Percentiles rank a stretch among this genome's conserved stretches.
phyloP scores from a whole-genome alignment of 1,140 invertebrate genomes.

The Penaeus vannamei region DNA sequence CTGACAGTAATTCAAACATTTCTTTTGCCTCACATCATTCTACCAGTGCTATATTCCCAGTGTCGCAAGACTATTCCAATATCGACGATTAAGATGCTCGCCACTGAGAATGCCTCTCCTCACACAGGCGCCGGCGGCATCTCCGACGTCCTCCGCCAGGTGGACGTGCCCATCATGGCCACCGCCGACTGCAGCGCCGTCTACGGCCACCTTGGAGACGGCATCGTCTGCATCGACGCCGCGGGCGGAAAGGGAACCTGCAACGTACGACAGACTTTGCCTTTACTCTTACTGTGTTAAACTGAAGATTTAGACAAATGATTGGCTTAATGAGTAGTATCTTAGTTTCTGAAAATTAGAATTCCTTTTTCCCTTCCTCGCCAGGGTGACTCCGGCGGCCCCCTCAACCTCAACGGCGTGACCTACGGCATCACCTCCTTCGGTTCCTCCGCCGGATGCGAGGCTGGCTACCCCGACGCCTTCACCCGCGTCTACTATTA shows the following conservation, averaged over 20 bases:
- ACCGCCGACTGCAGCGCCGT: slow-evolving; percentile 44
- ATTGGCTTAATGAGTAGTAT: background rate
- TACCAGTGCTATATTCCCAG: no score
- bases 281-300: background rate
- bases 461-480: slow-evolving; percentile 25
- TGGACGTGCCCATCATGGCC: slow-evolving; percentile 42
- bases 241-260: slow-evolving; percentile 56
- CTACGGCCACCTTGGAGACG: slow-evolving; percentile 46
- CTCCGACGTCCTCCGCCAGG: slow-evolving; percentile 34
- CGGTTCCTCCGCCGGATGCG: slow-evolving; percentile 26
- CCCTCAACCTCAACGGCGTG: slow-evolving; percentile 9
- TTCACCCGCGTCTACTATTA: slow-evolving; percentile 32
- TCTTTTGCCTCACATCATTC: no score
- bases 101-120: background rate
- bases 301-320: no score
- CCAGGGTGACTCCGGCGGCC: slow-evolving; percentile 47
- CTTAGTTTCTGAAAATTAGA: background rate
- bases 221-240: slow-evolving; percentile 50
- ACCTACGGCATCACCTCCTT: slow-evolving; percentile 48
- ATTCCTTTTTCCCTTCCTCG: background rate
- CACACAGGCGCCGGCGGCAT: slow-evolving; percentile 9
- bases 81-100: no score
- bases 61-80: no score
- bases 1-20: slow-evolving; percentile 33
- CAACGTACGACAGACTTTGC: slow-evolving; percentile 49